Evolutionary conservation across 1,140 invertebrate genomes (phyloP), one percentile per base, ranked within the genome.

Genomic region (Drosophila ironensis): DNA sequence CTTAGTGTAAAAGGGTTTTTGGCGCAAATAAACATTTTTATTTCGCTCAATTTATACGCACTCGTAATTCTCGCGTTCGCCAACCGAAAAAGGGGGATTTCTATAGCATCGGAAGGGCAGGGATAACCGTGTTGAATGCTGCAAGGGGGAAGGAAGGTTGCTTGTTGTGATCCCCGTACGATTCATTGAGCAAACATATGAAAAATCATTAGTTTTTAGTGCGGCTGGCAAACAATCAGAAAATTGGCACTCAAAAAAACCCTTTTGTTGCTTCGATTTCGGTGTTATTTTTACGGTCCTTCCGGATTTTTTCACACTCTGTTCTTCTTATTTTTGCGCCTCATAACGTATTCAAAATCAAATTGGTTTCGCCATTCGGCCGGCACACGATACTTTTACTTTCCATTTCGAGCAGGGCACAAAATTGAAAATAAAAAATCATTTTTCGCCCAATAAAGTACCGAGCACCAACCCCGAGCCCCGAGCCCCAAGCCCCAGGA

Each of bases 371-470:
- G 9, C 46, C 78, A 80, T 74, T 78, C 46, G 69, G 51, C 54
- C 64, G 48, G n/a, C n/a, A 61, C 61, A 57, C 70, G 56, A 69
- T 72, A 80, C 78, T 86, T 71, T 86, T 68, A 80, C 76, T 81
- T 84, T 74, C 68, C 42, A 66, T 67, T 75, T 76, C 57, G 33
- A 64, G 38, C 47, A 46, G 60, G 9, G 71, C 56, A 47, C 56
- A 57, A 84, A 88, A 87, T 84, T 88, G 84, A 88, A 87, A 84
- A 80, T 84, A 88, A 87, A 88, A 87, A 88, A 88, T 88, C 78
- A 88, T 88, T 88, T 88, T 86, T 88, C 86, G 84, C 86, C 72
- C 84, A 88, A 88, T 88, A 88, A 88, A 88, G 80, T 88, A 86
- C 78, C 47, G 74, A 63, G 76, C 45, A 38, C 33, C 30, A 33